Conservation (phyloP, 2,113 vertebrate genomes). For the Lamprotornis superbus region DNA sequence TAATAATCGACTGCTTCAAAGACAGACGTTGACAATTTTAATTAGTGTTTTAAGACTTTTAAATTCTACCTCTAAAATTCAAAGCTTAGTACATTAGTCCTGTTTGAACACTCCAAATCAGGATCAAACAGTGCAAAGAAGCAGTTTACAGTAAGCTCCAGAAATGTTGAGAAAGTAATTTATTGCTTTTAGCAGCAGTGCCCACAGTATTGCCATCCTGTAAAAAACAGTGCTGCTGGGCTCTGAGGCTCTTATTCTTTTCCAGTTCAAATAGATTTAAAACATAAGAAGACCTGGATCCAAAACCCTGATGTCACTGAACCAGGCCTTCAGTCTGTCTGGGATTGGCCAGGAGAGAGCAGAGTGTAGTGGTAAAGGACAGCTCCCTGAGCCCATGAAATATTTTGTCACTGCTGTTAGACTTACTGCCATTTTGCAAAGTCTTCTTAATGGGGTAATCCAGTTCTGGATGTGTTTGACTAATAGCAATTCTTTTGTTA, state of each 20-base stretch:
- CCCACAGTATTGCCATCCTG: background rate
- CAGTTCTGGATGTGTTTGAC: background rate
- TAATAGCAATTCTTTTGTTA: constrained; percentile 21
- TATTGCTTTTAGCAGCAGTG: background rate
- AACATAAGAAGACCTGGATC: background rate
- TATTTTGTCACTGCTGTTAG: background rate
- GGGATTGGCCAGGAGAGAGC: background rate
- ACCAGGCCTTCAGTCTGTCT: background rate
- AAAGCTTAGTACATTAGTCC: background rate
- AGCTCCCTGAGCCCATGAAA: background rate
- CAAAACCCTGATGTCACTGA: background rate
- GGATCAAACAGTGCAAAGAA: background rate
- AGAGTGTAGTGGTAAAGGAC: background rate
- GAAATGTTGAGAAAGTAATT: background rate
- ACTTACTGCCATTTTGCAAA: background rate
- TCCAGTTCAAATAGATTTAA: background rate
- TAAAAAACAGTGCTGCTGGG: background rate
- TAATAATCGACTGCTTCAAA: background rate
- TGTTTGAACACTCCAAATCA: background rate
- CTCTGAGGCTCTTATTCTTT: background rate
- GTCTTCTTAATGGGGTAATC: background rate
- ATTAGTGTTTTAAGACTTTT: background rate
- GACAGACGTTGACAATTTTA: background rate
- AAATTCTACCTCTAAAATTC: background rate
- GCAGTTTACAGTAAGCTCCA: background rate